These are phyloP conservation scores for Falco punctatus DNA, from an alignment of 2,113 vertebrate species.

Conservation along the genomic window DNA sequence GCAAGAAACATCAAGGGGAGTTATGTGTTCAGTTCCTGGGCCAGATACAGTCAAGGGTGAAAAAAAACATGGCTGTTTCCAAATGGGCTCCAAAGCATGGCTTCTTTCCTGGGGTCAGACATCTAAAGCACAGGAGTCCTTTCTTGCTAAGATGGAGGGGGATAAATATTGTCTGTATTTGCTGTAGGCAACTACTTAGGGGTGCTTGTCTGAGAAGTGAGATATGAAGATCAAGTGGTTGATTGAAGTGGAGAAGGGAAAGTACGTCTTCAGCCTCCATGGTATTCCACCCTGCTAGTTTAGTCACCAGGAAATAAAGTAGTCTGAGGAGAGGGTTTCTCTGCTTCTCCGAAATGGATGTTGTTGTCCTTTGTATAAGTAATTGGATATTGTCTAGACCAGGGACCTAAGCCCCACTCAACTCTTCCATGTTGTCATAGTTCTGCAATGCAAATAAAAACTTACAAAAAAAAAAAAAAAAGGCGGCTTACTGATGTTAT, in stretches of 20 bases:
- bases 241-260: background rate
- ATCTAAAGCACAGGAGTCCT: background rate
- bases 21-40: background rate
- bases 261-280: background rate
- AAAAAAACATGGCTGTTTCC: background rate
- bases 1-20: background rate
- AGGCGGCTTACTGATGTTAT: background rate
- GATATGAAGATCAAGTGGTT: background rate
- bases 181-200: background rate
- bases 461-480: background rate
- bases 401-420: background rate
- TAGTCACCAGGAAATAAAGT: background rate
- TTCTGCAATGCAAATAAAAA: background rate
- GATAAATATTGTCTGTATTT: background rate
- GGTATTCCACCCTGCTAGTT: background rate
- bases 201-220: background rate
- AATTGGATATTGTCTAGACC: background rate
- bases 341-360: background rate
- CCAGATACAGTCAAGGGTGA: background rate
- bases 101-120: background rate
- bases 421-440: background rate
- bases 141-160: background rate
- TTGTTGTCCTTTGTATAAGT: background rate
- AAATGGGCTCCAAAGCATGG: background rate
- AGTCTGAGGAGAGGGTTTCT: background rate